A percentile compares a stretch with the other conserved stretches of the same genome.
These are phyloP conservation scores for Zaprionus obscuricornis DNA, from an alignment of 2,888 invertebrate genomes.

Conservation along the genomic window DNA sequence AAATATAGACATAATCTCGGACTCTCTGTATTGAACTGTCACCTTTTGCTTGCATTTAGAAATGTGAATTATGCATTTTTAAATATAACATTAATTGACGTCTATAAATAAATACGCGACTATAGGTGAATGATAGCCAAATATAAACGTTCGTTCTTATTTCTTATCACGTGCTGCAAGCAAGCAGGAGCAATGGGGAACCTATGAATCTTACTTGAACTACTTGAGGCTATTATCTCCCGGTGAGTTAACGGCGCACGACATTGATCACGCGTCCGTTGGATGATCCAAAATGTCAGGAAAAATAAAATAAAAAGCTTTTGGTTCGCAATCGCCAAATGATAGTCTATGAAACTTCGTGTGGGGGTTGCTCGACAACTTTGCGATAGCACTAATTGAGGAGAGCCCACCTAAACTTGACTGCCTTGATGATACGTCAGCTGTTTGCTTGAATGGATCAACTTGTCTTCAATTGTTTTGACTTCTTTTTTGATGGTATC, in stretches of 20 bases:
- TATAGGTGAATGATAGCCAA: constrained; percentile 50
- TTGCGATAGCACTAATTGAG: constrained; percentile 22
- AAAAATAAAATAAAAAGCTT: not conserved
- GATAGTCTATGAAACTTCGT: constrained; percentile 1
- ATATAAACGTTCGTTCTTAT: constrained; percentile 55
- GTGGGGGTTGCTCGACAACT: constrained; percentile 25
- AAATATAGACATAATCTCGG: no score
- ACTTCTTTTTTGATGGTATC: no score
- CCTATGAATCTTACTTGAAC: constrained; percentile 8
- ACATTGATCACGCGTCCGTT: constrained; percentile 44
- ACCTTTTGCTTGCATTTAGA: no score
- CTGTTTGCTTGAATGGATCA: no score
- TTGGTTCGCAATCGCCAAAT: not conserved
- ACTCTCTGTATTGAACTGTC: no score
- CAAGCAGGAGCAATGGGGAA: constrained; percentile 8
- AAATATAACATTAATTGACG: constrained; percentile 30
- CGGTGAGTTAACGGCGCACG: constrained; percentile 36
- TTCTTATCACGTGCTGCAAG: constrained; percentile 65
- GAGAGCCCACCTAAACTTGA: not conserved
- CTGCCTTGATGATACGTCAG: constrained; percentile 9
- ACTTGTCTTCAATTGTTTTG: no score
- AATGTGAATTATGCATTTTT: no score
- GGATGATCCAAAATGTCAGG: no score
- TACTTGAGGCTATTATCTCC: constrained; percentile 27
- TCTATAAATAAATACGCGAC: constrained; percentile 61